phyloP scores from a whole-genome alignment of 2,888 invertebrate genomes.

The Stenoptilia bipunctidactyla region DNA sequence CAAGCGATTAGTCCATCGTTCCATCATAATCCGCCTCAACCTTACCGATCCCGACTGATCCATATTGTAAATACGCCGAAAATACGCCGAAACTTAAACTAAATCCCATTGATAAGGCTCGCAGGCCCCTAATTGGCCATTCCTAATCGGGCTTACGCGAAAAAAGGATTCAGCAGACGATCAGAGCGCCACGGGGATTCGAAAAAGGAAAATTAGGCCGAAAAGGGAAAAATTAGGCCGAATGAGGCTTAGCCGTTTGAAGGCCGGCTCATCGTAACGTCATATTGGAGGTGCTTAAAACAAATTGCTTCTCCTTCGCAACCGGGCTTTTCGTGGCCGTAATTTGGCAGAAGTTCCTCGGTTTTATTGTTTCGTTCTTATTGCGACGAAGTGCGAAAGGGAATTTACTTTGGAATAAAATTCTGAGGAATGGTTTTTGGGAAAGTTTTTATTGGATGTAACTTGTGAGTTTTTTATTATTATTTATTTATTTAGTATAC shows the following conservation, averaged over 20 bases:
- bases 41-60: neutral
- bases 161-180: neutral
- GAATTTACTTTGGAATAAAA: too few relatives aligned
- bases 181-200: neutral
- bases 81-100: neutral
- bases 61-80: neutral
- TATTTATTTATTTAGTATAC: too few relatives aligned
- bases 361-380: too few relatives aligned
- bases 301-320: neutral
- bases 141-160: slow-evolving; percentile 1
- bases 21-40: neutral
- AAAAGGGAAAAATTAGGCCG: neutral
- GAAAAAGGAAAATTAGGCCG: neutral
- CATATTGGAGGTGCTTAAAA: neutral
- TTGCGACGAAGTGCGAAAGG: too few relatives aligned
- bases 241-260: neutral
- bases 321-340: too few relatives aligned
- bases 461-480: too few relatives aligned
- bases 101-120: neutral
- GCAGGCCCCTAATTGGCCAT: neutral
- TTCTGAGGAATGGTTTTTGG: too few relatives aligned
- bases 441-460: too few relatives aligned
- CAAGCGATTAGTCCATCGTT: neutral
- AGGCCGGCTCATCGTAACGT: neutral
- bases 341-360: too few relatives aligned